A percentile compares a stretch with the other conserved stretches of the same genome.
Conservation (phyloP, 23 tunicate species). For the Halocynthia roretzi region DNA sequence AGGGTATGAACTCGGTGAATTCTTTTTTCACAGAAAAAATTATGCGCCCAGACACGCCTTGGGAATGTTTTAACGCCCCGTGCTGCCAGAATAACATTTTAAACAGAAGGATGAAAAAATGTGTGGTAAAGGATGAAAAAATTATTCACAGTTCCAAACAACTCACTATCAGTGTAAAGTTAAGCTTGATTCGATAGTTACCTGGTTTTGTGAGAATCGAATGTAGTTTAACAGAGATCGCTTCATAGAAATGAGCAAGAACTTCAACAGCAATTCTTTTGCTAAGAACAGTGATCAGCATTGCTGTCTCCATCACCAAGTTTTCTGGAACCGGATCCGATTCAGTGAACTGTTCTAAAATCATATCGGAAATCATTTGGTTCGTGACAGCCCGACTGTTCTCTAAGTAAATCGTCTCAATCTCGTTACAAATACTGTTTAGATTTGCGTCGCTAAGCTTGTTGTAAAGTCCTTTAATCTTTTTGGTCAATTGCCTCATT, state of each 20-base stretch:
- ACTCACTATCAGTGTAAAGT: too few relatives aligned
- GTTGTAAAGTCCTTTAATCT: conserved; percentile 60
- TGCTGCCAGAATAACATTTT: too few relatives aligned
- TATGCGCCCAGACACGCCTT: too few relatives aligned
- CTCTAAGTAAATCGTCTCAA: conserved; percentile 26
- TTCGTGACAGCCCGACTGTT: conserved; percentile 60
- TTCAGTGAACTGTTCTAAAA: conserved; percentile 49
- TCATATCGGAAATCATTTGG: conserved; percentile 35
- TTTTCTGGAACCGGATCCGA: conserved; percentile 65
- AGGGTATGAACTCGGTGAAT: too few relatives aligned
- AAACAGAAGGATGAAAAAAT: conserved; percentile 5
- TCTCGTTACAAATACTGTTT: conserved; percentile 45
- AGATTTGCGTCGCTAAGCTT: conserved; percentile 60
- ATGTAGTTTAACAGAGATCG: conserved; percentile 19
- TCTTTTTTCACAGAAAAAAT: too few relatives aligned
- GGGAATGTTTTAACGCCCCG: too few relatives aligned
- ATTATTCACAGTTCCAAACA: not conserved
- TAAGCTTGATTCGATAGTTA: not conserved
- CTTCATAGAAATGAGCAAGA: conserved; percentile 58
- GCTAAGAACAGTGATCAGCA: conserved; percentile 38
- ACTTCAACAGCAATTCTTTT: conserved; percentile 38
- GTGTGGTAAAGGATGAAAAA: not conserved
- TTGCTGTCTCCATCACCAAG: conserved; percentile 44
- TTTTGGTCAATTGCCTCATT: conserved; percentile 26
- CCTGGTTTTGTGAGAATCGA: conserved; percentile 13